Conservation (phyloP, 2,797 vertebrate genomes). For the Typhlichthys subterraneus region DNA sequence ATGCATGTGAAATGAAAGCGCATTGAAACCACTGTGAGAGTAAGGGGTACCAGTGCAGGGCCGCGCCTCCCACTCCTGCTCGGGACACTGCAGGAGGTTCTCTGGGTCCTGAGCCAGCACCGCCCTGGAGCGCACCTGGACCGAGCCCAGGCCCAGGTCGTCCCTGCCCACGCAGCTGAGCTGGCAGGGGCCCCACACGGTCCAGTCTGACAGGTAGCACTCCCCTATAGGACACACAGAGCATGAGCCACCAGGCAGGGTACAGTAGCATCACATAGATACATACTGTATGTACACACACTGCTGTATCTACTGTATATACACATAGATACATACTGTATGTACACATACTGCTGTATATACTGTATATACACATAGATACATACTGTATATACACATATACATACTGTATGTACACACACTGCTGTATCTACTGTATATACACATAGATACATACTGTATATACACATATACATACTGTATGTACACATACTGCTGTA, state of each 20-base stretch:
- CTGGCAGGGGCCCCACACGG: slow-evolving; percentile 91
- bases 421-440: background rate
- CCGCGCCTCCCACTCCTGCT: slow-evolving; percentile 89
- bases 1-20: background rate
- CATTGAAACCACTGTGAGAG: background rate
- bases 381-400: background rate
- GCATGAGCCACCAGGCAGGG: background rate
- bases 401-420: background rate
- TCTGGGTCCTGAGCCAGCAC: slow-evolving; percentile 92
- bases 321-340: background rate
- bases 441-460: too few relatives aligned
- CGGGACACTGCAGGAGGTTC: slow-evolving; percentile 92
- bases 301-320: background rate
- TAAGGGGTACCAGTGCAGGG: slow-evolving; percentile 83
- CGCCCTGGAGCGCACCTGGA: slow-evolving; percentile 91
- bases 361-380: too few relatives aligned
- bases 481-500: too few relatives aligned
- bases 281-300: background rate
- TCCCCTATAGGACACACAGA: slow-evolving; percentile 78
- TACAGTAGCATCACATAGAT: background rate
- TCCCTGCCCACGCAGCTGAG: slow-evolving; percentile 88
- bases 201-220: slow-evolving; percentile 96
- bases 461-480: too few relatives aligned
- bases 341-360: background rate
- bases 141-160: slow-evolving; percentile 90